Evolutionary conservation across 2,888 invertebrate genomes (phyloP).

Genomic region (Ptychoptera contaminata): DNA sequence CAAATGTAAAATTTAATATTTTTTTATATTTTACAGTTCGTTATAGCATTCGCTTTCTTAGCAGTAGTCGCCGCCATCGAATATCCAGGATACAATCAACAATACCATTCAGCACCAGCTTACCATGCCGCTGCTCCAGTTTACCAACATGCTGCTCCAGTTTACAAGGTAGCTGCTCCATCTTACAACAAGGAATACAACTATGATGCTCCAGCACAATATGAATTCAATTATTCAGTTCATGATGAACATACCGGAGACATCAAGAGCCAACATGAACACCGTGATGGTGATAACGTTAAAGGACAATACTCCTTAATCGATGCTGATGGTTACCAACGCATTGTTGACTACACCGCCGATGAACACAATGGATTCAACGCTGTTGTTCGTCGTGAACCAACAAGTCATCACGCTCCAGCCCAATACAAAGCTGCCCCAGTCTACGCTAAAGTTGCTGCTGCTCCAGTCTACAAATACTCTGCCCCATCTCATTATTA

Average conservation of each 20-base stretch:
- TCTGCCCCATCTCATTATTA: conserved; percentile 1
- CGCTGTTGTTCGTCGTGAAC: conserved; percentile 37
- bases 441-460: conserved; percentile 15
- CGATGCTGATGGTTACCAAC: conserved; percentile 36
- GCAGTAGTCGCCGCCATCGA: conserved; percentile 22
- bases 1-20: neutral
- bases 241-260: conserved; percentile 37
- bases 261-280: conserved; percentile 35
- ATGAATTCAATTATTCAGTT: conserved; percentile 34
- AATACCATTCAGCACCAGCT: neutral
- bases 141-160: conserved; percentile 10
- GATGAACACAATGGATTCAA: conserved; percentile 39
- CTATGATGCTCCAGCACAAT: conserved; percentile 30
- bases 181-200: conserved; percentile 12
- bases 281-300: conserved; percentile 35
- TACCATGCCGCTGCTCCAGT: conserved; percentile 12
- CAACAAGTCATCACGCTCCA: conserved; percentile 18
- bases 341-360: conserved; percentile 38
- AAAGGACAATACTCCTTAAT: conserved; percentile 36
- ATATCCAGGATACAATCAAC: conserved; percentile 11
- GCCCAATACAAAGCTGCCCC: conserved; percentile 21
- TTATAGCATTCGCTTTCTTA: conserved; percentile 19
- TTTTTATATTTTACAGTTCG: conserved; percentile 14
- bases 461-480: conserved; percentile 10
- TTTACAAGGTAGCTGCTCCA: conserved; percentile 14